Base-by-base conservation (phyloP, 92 coral and sea anemone species). In the Epizoanthus stellaris region DNA sequence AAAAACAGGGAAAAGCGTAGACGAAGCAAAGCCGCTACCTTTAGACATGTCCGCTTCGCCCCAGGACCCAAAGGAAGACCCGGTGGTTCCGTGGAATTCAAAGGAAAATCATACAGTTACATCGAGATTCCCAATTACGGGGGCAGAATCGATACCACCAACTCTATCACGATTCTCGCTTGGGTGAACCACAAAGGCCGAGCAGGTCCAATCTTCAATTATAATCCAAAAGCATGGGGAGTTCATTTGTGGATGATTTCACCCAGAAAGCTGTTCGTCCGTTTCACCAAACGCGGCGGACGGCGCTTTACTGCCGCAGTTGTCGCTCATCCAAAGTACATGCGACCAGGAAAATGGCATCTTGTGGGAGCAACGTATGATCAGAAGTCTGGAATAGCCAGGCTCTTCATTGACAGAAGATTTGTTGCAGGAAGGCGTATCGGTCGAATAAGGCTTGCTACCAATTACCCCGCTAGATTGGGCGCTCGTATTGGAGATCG, bases 151-250 rank as follows among this genome's bases (percentile, higher is more conserved):
- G 95, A 92, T 68, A 81, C 95, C 5, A 76, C 47, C 21, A 67
- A 81, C 67, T 94, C 98, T 21, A 91, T 94, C 21, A 91, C 98
- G 17, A 82, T 94, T 58, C 68, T 92, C 62, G 95, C 95, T 9
- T 92, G 95, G 98, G 86, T 94, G 63, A 73, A 82, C 36, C 90
- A 94, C 59, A 56, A 80, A 11, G 98, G 95, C 40, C 10, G 30
- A 0, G 69, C 95, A 11, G 98, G 98, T 20, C 98, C 95, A 16
- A 94, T 94, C 54, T 64, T 94, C 16, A 89, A 89, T 75, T 94
- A 89, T 70, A 89, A 94, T 76, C 91, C 84, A 14, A 56, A 36
- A 7, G 93, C 94, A 12, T 87, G 95, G 95, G 98, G 98, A 15
- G 86, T 94, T 7, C 93, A 91, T 59, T 49, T 94, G 20, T 94